A percentile compares a stretch with the other conserved stretches of the same genome.
Evolutionary conservation across 2,888 invertebrate species (phyloP).

Genomic region (Andrena minutula): DNA sequence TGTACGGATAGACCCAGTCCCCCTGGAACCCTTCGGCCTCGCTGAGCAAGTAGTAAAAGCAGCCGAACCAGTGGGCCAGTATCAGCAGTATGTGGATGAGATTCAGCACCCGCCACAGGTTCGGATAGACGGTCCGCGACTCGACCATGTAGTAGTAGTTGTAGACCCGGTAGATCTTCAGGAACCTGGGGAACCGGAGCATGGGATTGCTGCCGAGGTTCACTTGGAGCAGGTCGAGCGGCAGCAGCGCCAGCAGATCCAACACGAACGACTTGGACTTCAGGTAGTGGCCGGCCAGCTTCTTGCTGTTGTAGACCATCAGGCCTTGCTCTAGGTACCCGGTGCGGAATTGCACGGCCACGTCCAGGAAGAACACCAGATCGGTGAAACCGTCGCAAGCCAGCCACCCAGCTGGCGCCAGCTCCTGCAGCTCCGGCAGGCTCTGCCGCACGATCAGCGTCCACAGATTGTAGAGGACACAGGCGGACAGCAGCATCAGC

Average conservation of each 20-base stretch:
- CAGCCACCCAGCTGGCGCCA: constrained; percentile 92
- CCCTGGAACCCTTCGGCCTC: constrained; percentile 96
- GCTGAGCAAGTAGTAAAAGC: constrained; percentile 97
- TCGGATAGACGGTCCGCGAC: constrained; percentile 97
- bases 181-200: constrained; percentile 94
- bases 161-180: constrained; percentile 96
- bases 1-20: constrained; percentile 95
- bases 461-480: constrained; percentile 98
- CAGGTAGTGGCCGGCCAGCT: constrained; percentile 95
- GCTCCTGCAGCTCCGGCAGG: constrained; percentile 94
- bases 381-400: constrained; percentile 94
- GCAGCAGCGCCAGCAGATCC: constrained; percentile 93
- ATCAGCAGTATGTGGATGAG: constrained; percentile 97
- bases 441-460: constrained; percentile 97
- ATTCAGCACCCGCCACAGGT: constrained; percentile 97
- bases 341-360: constrained; percentile 96
- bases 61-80: constrained; percentile 98
- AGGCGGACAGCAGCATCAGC: constrained; percentile 94
- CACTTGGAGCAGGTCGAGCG: constrained; percentile 95
- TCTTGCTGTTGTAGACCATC: constrained; percentile 96
- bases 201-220: constrained; percentile 94
- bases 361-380: constrained; percentile 94
- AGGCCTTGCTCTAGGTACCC: constrained; percentile 98
- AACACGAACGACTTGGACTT: constrained; percentile 93
- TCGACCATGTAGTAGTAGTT: constrained; percentile 98